phyloP scores from a whole-genome alignment of 30 jellyfish, hydroid and myxozoan genomes.

The Turritopsis dohrnii region DNA sequence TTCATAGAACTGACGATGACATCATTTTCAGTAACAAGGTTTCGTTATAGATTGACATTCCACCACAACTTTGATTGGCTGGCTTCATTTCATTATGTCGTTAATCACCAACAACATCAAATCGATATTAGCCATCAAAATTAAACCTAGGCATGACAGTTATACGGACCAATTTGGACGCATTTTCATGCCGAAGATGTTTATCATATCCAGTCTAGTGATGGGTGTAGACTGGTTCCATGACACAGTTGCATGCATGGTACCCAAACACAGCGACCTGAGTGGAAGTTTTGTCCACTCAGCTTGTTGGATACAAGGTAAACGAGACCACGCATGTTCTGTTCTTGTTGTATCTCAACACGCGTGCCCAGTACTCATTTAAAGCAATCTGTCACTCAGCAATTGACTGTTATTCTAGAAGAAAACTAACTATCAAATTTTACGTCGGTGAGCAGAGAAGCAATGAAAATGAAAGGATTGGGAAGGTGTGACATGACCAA shows the following conservation, averaged over 20 bases:
- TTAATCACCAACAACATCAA: conserved; percentile 28
- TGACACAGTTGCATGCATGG: conserved; percentile 35
- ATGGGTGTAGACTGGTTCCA: conserved; percentile 48
- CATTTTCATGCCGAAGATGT: conserved; percentile 32
- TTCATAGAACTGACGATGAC: too few relatives aligned
- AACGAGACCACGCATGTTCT: too few relatives aligned
- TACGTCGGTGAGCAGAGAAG: too few relatives aligned
- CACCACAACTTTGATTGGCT: too few relatives aligned
- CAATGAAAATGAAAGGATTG: too few relatives aligned
- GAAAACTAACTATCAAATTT: too few relatives aligned
- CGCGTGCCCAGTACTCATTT: too few relatives aligned
- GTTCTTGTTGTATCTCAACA: too few relatives aligned
- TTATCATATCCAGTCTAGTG: conserved; percentile 28
- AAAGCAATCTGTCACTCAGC: too few relatives aligned
- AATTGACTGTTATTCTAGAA: too few relatives aligned
- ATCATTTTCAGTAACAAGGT: too few relatives aligned
- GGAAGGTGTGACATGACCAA: too few relatives aligned
- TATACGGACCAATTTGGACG: conserved; percentile 32
- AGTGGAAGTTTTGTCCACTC: conserved; percentile 19
- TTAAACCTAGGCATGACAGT: conserved; percentile 35
- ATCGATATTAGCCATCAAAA: conserved; percentile 30
- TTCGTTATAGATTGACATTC: not conserved
- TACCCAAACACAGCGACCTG: conserved; percentile 20
- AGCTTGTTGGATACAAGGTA: conserved; percentile 46
- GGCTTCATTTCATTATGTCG: conserved; percentile 31